phyloP scores from a whole-genome alignment of 1,140 invertebrate genomes.

The Trinorchestia longiramus region DNA sequence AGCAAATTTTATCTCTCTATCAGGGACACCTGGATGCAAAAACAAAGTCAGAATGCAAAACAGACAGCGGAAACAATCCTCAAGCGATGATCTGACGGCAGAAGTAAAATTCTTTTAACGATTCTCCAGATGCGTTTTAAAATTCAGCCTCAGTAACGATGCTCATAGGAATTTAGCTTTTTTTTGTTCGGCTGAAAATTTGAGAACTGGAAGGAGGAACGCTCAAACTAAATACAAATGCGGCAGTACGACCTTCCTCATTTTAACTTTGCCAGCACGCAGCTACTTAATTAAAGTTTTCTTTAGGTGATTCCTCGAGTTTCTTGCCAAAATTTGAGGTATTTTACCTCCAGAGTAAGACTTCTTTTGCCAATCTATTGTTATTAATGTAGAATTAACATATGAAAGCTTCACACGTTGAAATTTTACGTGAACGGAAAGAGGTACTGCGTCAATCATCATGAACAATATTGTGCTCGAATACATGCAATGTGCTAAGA shows the following conservation, averaged over 20 bases:
- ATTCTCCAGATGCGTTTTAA: not conserved
- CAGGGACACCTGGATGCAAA: not conserved
- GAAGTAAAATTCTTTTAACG: not conserved
- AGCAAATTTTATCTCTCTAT: not conserved
- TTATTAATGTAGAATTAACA: not conserved
- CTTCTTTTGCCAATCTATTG: not conserved
- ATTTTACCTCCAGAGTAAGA: not conserved
- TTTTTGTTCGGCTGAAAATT: not conserved
- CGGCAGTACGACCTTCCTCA: not conserved
- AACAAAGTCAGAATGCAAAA: not conserved
- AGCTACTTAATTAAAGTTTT: not conserved
- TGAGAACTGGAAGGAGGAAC: not conserved
- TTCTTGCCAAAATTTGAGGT: not conserved
- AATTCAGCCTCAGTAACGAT: not conserved
- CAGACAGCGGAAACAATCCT: not conserved
- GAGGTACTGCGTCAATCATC: not conserved
- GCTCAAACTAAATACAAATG: not conserved
- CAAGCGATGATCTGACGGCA: not conserved
- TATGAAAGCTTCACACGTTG: not conserved
- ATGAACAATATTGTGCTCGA: not conserved
- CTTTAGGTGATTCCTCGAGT: not conserved
- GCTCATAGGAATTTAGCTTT: not conserved
- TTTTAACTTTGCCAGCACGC: not conserved
- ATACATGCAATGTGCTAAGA: not conserved
- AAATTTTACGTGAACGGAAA: not conserved